Base-by-base conservation (phyloP, 2,797 vertebrate genomes). In the Odontamblyopus rebecca region DNA sequence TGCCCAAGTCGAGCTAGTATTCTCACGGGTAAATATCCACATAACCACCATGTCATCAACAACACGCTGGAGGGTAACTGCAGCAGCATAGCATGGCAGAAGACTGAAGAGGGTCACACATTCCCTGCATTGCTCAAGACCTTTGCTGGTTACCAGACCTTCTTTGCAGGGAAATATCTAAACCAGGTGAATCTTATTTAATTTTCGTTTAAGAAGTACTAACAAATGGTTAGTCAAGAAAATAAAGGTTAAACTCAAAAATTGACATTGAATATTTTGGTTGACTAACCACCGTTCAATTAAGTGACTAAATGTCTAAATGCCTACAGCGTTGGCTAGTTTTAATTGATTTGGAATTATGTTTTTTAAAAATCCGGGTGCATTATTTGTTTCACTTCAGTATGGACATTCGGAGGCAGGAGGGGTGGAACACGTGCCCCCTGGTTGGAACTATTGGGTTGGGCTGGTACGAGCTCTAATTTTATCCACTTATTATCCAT, bases 21-120 rank as follows among this genome's bases (percentile, higher is more conserved):
- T 92, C 92, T 99, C 88, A 97, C 97, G 0, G 98, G 98, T 38
- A 98, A 96, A 82, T 99, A 99, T 48, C 97, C 97, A 1, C 97
- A 99, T 85, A 99, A 99, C 86, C 98, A 99, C 86, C 96, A 95
- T 4, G 97, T 99, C 38, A 94, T 97, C 76, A 99, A 99, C 91
- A 99, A 99, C 92, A 98, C 97, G 0, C 68, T 98, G 65, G 96
- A 97, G 85, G 98, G 98, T 4, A 99, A 99, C 93, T 99, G 98
- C 90, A 99, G 97, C 90, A 99, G 97, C 86, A 87, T 35, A 35
- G 93, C 93, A 1, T 99, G 97, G 98, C 98, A 99, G 93, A 98
- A 99, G 93, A 96, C 93, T 60, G 94, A 98, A 82, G 98, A 99
- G 79, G 92, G 95, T 0, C 70, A 83, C 64, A 95, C 97, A 2